phyloP scores from a whole-genome alignment of 2,888 invertebrate genomes.

The Drosophila anomalata region DNA sequence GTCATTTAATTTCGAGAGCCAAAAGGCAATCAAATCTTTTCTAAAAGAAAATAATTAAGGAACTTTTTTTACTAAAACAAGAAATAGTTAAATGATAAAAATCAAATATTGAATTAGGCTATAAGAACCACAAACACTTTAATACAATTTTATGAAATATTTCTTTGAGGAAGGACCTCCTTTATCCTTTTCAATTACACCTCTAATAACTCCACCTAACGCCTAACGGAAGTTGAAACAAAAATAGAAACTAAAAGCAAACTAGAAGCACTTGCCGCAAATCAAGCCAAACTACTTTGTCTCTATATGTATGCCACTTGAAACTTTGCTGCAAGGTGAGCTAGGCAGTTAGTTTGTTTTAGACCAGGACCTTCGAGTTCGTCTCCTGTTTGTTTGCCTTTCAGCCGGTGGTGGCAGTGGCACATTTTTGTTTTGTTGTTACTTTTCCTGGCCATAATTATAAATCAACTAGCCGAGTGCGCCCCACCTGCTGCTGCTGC shows the following conservation, averaged over 20 bases:
- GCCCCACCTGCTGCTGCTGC: constrained; percentile 37
- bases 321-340: constrained; percentile 43
- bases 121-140: constrained; percentile 8
- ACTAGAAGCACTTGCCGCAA: constrained; percentile 36
- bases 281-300: constrained; percentile 44
- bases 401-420: constrained; percentile 10
- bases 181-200: constrained; percentile 7
- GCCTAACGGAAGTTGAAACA: constrained; percentile 6
- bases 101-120: background rate
- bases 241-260: background rate
- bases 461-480: constrained; percentile 69
- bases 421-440: constrained; percentile 17
- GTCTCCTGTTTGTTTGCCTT: constrained; percentile 13
- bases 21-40: constrained; percentile 3
- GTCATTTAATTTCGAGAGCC: constrained; percentile 13
- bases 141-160: constrained; percentile 1
- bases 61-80: background rate
- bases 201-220: constrained; percentile 29
- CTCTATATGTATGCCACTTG: constrained; percentile 37
- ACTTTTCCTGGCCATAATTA: constrained; percentile 58
- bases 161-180: constrained; percentile 1
- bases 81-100: background rate
- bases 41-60: constrained; percentile 3
- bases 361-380: constrained; percentile 17
- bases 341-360: constrained; percentile 32